Evolutionary conservation across 2,888 invertebrate genomes (phyloP).

Genomic region (Nomada lathburiana): DNA sequence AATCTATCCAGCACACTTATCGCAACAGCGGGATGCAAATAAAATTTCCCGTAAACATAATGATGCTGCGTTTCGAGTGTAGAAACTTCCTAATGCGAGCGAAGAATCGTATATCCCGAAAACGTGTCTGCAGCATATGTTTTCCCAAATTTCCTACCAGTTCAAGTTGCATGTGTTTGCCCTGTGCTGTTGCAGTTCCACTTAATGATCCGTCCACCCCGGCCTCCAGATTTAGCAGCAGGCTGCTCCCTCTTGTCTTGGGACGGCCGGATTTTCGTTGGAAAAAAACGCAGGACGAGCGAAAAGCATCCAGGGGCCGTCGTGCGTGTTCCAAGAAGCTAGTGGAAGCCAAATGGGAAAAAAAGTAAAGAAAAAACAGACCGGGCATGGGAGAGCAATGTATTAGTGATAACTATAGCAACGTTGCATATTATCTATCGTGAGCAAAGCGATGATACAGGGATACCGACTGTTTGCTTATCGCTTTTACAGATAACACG

Average conservation of each 20-base stretch:
- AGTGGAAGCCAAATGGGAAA: no score
- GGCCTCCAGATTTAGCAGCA: slow-evolving; percentile 53
- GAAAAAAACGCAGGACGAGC: slow-evolving; percentile 37
- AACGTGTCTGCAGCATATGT: no score
- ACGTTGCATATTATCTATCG: slow-evolving; percentile 72
- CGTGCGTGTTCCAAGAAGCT: background rate
- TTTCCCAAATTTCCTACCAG: no score
- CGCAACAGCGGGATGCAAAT: no score
- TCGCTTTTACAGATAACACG: slow-evolving; percentile 60
- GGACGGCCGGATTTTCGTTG: slow-evolving; percentile 20
- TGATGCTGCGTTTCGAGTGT: no score
- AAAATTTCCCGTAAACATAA: no score
- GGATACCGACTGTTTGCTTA: slow-evolving; percentile 67
- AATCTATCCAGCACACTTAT: no score
- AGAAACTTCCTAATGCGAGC: background rate
- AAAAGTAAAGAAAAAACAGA: background rate
- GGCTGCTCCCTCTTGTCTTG: slow-evolving; percentile 36
- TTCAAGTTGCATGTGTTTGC: background rate
- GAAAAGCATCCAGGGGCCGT: slow-evolving; percentile 14
- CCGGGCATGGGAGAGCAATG: background rate
- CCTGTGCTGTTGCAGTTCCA: slow-evolving; percentile 4
- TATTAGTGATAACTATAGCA: slow-evolving; percentile 59
- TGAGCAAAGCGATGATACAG: slow-evolving; percentile 62
- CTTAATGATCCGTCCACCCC: slow-evolving; percentile 31
- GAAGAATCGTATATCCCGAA: no score